Evolutionary conservation across 2,888 invertebrate species (phyloP), one percentile per base, ranked within the genome.

Genomic region (Lepidocyrtoides sp.): DNA sequence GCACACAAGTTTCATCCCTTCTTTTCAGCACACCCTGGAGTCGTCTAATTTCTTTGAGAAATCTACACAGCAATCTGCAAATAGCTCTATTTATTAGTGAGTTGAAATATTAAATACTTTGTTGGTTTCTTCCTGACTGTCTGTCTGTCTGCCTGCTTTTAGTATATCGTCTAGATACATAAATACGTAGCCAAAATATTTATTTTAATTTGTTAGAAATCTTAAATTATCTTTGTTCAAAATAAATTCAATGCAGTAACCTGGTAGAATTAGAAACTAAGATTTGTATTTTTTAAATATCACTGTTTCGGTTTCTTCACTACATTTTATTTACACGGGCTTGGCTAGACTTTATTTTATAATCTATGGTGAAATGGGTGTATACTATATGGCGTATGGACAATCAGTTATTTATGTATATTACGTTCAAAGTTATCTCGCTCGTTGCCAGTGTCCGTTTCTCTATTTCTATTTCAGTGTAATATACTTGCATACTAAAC

Each of bases 301-400:
- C n/a, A 7, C 36, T 36, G 36, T 4, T 63, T 63, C 29, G 2
- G 20, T 20, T 32, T 41, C 20, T 20, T 72, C 14, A 17, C 72
- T 72, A 2, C 17, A 77, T 1, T 0, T 36, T 2, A 36, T 36
- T 36, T n/a, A n/a, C n/a, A n/a, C n/a, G 3, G 14, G 23, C 14
- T 48, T 14, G 2, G 23, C 14, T 26, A 5, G 20, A 3, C 1
- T 23, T 20, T 23, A 48, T 44, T 77, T 26, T 51, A n/a, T 41
- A 41, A 17, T 86, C 63, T 69, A 81, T 51, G 82, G 57, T 88
- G 81, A 89, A 89, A 89, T 81, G 89, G 89, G 89, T 89, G 89
- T 89, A 89, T 89, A 82, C n/a, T n/a, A n/a, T n/a, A n/a, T n/a
- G n/a, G n/a, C n/a, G n/a, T 82, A 89, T 89, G 89, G 89, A 79